A percentile compares a stretch with the other conserved stretches of the same genome.
Evolutionary conservation across 1,140 invertebrate species (phyloP).

Genomic region (Platyura marginata): DNA sequence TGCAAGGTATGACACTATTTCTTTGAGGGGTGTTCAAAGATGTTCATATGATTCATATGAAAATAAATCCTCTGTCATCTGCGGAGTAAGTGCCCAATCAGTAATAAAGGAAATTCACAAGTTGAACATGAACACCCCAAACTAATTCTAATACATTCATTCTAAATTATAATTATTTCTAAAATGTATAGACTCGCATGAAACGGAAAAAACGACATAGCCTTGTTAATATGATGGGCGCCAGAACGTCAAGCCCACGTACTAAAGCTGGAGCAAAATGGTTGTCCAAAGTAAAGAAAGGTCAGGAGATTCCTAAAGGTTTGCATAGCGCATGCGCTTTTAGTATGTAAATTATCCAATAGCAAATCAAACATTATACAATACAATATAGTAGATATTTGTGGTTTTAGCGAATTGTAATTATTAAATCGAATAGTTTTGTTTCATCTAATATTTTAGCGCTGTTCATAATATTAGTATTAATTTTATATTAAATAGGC

Average conservation of each 20-base stretch:
- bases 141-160: neutral
- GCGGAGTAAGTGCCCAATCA: neutral
- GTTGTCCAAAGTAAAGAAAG: conserved; percentile 67
- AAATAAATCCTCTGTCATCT: neutral
- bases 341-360: too few relatives aligned
- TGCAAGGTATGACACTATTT: conserved; percentile 54
- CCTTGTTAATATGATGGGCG: conserved; percentile 59
- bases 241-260: conserved; percentile 54
- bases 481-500: too few relatives aligned
- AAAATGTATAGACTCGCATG: conserved; percentile 30
- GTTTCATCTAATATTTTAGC: too few relatives aligned
- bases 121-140: neutral
- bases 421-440: too few relatives aligned
- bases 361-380: too few relatives aligned
- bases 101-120: neutral
- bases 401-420: too few relatives aligned
- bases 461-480: too few relatives aligned
- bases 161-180: neutral
- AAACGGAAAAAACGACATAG: conserved; percentile 60
- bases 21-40: too few relatives aligned
- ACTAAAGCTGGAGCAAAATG: conserved; percentile 70
- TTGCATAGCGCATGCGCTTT: neutral
- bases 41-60: too few relatives aligned
- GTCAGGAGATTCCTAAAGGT: conserved; percentile 55
- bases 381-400: too few relatives aligned